Evolutionary conservation across 2,797 vertebrate genomes (phyloP), one percentile per base, ranked within the genome.

Genomic region (Gorsachius magnificus): DNA sequence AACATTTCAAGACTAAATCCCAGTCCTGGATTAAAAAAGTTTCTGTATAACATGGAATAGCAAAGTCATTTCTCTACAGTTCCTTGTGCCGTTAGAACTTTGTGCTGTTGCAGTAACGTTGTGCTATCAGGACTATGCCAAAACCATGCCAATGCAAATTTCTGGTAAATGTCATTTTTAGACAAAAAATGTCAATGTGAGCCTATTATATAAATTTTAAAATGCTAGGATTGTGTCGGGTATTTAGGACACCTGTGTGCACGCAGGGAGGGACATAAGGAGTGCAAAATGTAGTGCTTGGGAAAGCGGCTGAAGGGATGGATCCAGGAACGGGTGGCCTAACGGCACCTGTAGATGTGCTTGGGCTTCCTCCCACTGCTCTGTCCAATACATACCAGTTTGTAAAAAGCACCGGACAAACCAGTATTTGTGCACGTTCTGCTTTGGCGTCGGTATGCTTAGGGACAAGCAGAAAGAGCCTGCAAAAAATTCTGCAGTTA

Each of bases 321-420:
- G 48, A 28, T 28, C 24, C 63, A 36, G 26, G n/a, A 69, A n/a
- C 0, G 3, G 12, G 15, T 7, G 25, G 31, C 53, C 68, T 16
- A 38, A 28, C 0, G 1, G 45, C 41, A 78, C 41, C 46, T 0
- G 1, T 0, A 4, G 41, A n/a, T 20, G 75, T 19, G 35, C 20
- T 15, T 1, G 2, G 11, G 61, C 46, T 46, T 65, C 28, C 69
- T 75, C 3, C 3, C 50, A 12, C 29, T 2, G 3, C 63, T 43
- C 50, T 7, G 1, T 31, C 29, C 70, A 46, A 5, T 1, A 9
- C 75, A 33, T 4, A 12, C 41, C 19, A 11, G 51, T 10, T 9
- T 26, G 46, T 25, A 65, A 65, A 84, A 83, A 75, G 38, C 71
- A 83, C 33, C 63, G 78, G 29, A n/a, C 38, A 64, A 25, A 29